phyloP scores from a whole-genome alignment of 2,797 vertebrate genomes.

The Neosalanx taihuensis region DNA sequence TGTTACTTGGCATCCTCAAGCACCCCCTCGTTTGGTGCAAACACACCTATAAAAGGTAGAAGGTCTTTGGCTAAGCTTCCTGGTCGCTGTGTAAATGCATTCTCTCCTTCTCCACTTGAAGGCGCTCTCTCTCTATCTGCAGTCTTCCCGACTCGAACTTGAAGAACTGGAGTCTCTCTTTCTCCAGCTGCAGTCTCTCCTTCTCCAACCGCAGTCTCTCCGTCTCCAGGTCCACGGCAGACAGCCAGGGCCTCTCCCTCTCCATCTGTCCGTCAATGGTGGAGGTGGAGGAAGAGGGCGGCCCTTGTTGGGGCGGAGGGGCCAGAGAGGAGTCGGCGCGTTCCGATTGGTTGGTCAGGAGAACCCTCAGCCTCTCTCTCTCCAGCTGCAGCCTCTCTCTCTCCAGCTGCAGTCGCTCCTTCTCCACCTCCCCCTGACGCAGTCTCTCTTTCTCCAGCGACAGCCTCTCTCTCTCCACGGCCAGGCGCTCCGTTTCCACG shows the following conservation, averaged over 20 bases:
- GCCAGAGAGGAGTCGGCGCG: conserved; percentile 43
- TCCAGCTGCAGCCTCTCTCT: conserved; percentile 82
- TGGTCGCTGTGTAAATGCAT: conserved; percentile 67
- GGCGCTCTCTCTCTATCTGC: conserved; percentile 89
- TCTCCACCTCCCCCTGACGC: conserved; percentile 80
- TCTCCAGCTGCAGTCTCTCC: conserved; percentile 88
- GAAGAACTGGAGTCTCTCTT: conserved; percentile 88
- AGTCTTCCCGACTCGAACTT: conserved; percentile 88
- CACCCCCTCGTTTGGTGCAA: too few species aligned
- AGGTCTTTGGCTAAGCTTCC: conserved; percentile 19
- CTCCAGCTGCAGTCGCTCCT: conserved; percentile 81
- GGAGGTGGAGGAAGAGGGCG: conserved; percentile 56
- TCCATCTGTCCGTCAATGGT: conserved; percentile 68
- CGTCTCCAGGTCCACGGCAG: conserved; percentile 78
- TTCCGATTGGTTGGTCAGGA: conserved; percentile 60
- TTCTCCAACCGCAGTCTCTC: conserved; percentile 89
- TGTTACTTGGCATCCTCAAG: too few species aligned
- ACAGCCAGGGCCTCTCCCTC: conserved; percentile 63
- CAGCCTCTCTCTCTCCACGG: conserved; percentile 87
- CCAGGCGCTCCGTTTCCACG: conserved; percentile 85
- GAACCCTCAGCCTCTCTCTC: conserved; percentile 72
- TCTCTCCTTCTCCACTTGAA: conserved; percentile 91
- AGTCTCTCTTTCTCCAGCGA: conserved; percentile 85
- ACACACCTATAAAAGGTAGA: too few species aligned
- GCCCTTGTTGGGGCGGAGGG: conserved; percentile 53